These are phyloP conservation scores for Hirtodrosophila alboralis DNA, from an alignment of 2,888 invertebrate species.

Conservation along the genomic window DNA sequence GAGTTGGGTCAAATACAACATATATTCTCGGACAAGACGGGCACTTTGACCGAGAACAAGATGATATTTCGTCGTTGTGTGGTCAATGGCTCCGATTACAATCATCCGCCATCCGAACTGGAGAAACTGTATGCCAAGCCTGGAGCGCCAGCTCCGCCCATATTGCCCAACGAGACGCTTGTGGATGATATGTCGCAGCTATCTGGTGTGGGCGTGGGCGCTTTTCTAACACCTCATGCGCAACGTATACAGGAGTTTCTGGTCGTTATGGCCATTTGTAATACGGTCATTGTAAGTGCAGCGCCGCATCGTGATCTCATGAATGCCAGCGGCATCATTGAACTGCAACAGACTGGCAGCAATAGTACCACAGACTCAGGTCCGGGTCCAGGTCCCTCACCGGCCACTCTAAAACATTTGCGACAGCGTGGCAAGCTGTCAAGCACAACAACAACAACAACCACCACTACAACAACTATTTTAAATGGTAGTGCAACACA, in stretches of 20 bases:
- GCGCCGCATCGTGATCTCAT: slow-evolving; percentile 90
- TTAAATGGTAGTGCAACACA: slow-evolving; percentile 45
- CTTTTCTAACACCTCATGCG: slow-evolving; percentile 86
- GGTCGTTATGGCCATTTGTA: slow-evolving; percentile 95
- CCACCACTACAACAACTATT: slow-evolving; percentile 50
- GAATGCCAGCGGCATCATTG: slow-evolving; percentile 88
- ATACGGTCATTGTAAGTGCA: slow-evolving; percentile 97
- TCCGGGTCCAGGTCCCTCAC: slow-evolving; percentile 1
- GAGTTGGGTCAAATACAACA: slow-evolving; percentile 98
- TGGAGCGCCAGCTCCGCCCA: slow-evolving; percentile 84
- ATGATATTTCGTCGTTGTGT: slow-evolving; percentile 98
- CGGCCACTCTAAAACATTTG: slow-evolving; percentile 42
- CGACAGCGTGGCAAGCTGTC: slow-evolving; percentile 39
- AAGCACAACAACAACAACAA: slow-evolving; percentile 34
- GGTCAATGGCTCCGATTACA: slow-evolving; percentile 94
- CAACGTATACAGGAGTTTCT: slow-evolving; percentile 94
- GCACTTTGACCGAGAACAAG: slow-evolving; percentile 98
- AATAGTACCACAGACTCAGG: slow-evolving; percentile 24
- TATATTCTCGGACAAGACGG: slow-evolving; percentile 98
- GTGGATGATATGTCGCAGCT: slow-evolving; percentile 85
- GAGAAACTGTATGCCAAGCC: slow-evolving; percentile 85
- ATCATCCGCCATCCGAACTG: slow-evolving; percentile 90
- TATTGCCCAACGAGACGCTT: slow-evolving; percentile 85
- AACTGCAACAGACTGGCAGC: slow-evolving; percentile 82
- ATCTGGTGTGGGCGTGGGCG: slow-evolving; percentile 74